Conservation (phyloP, 2,113 vertebrate species). For the Etheostoma cragini region DNA sequence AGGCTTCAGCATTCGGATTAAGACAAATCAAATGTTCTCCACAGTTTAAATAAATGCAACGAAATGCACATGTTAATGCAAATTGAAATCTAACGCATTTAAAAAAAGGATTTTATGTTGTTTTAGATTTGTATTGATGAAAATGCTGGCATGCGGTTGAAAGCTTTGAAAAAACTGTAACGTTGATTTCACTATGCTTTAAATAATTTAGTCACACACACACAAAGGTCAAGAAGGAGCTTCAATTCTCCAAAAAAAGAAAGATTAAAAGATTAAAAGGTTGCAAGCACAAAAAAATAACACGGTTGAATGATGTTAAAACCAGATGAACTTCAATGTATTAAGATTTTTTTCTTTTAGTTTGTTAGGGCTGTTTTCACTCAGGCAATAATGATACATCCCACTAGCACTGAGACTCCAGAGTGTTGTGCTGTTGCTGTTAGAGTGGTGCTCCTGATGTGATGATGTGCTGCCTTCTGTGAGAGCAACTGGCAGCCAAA, state of each 20-base stretch:
- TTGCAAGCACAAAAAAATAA: not conserved
- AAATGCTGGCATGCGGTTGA: not conserved
- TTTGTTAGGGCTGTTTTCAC: not conserved
- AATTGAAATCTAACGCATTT: not conserved
- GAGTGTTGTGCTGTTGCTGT: slow-evolving; percentile 6
- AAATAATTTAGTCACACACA: not conserved
- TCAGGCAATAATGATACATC: slow-evolving; percentile 13
- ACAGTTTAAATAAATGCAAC: not conserved
- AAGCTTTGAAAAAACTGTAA: not conserved
- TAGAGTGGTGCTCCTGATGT: slow-evolving; percentile 20
- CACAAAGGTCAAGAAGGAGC: not conserved
- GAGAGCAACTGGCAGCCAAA: slow-evolving; percentile 3
- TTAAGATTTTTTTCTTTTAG: not conserved
- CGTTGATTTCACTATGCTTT: not conserved
- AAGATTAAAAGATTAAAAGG: not conserved
- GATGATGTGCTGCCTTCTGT: slow-evolving; percentile 20
- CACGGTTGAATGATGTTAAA: not conserved
- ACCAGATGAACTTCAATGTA: not conserved
- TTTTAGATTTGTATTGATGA: not conserved
- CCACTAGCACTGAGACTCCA: slow-evolving; percentile 9
- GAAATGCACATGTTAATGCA: not conserved
- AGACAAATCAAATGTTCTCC: not conserved
- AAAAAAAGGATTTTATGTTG: not conserved
- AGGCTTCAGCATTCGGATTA: too few species aligned
- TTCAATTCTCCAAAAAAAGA: not conserved